phyloP scores from a whole-genome alignment of 2,797 vertebrate species.

The Holocentrus rufus region DNA sequence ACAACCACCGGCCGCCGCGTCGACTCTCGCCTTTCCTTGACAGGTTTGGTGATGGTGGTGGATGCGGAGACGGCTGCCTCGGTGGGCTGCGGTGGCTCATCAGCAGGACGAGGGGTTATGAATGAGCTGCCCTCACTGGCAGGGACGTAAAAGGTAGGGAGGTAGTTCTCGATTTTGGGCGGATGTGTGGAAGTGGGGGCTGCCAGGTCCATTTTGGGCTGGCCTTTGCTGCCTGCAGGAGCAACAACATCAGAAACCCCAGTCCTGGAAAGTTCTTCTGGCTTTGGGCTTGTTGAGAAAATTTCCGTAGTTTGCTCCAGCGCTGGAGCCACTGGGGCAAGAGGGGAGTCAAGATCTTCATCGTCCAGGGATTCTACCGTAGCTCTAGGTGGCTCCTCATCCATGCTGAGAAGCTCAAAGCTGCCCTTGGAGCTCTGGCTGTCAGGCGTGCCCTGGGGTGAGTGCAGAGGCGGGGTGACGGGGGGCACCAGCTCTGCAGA shows the following conservation, averaged over 20 bases:
- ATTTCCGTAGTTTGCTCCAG: conserved; percentile 35
- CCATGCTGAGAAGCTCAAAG: conserved; percentile 88
- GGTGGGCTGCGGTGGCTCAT: conserved; percentile 64
- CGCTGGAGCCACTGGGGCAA: conserved; percentile 21
- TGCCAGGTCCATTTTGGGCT: conserved; percentile 32
- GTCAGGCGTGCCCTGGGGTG: conserved; percentile 89
- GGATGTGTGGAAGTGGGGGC: conserved; percentile 51
- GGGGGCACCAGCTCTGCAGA: conserved; percentile 82
- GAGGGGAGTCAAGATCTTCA: conserved; percentile 69
- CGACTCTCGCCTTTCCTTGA: conserved; percentile 71
- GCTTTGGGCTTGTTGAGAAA: conserved; percentile 48
- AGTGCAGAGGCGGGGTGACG: conserved; percentile 72
- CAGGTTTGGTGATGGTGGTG: conserved; percentile 34
- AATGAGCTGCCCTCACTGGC: conserved; percentile 71
- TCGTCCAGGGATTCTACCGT: conserved; percentile 64
- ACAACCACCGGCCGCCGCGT: conserved; percentile 80
- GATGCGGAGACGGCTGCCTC: conserved; percentile 38
- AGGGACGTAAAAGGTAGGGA: conserved; percentile 92
- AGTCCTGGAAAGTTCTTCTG: conserved; percentile 29
- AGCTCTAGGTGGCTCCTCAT: conserved; percentile 81
- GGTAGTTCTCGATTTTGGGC: conserved; percentile 80
- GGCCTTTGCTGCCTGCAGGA: conserved; percentile 21
- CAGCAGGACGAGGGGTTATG: conserved; percentile 52
- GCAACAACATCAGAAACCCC: conserved; percentile 24
- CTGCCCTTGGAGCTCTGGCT: conserved; percentile 94